These are phyloP conservation scores for Drosophila flavopinicola DNA, from an alignment of 2,888 invertebrate species.

Conservation along the genomic window DNA sequence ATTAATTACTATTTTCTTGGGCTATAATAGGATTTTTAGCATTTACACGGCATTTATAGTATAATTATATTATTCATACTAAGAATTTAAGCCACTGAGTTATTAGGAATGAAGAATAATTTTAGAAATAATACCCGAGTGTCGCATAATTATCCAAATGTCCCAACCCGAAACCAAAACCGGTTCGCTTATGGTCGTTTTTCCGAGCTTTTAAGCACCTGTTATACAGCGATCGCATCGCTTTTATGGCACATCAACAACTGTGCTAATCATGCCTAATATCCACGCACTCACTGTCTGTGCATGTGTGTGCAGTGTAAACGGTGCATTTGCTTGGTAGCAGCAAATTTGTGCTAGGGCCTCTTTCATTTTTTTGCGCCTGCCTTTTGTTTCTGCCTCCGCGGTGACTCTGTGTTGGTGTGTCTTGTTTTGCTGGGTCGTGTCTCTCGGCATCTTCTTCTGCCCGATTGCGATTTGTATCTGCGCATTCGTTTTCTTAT, in stretches of 20 bases:
- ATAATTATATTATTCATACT: too few species aligned
- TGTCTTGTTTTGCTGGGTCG: constrained; percentile 18
- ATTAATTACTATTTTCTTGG: too few species aligned
- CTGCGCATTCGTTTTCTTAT: constrained; percentile 72
- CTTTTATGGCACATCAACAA: constrained; percentile 47
- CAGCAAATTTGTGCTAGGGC: constrained; percentile 6
- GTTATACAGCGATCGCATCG: constrained; percentile 36
- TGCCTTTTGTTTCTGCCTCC: constrained; percentile 44
- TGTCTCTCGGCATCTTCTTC: constrained; percentile 42
- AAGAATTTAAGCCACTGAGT: too few species aligned
- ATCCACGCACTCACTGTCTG: constrained; percentile 5
- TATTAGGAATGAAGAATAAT: too few species aligned
- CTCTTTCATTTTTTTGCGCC: constrained; percentile 7
- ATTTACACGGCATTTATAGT: too few species aligned
- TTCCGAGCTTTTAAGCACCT: constrained; percentile 35
- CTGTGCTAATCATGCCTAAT: constrained; percentile 41
- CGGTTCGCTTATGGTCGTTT: constrained; percentile 19
- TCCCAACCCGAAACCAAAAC: constrained; percentile 3
- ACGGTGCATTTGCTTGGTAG: constrained; percentile 17
- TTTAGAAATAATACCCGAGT: too few species aligned
- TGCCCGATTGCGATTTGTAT: constrained; percentile 72
- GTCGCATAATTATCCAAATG: too few species aligned
- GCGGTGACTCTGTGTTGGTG: constrained; percentile 19
- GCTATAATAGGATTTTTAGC: too few species aligned
- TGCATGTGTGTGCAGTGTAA: constrained; percentile 5